phyloP scores from a whole-genome alignment of 2,888 invertebrate species.

The Scaptomyza tumidula region DNA sequence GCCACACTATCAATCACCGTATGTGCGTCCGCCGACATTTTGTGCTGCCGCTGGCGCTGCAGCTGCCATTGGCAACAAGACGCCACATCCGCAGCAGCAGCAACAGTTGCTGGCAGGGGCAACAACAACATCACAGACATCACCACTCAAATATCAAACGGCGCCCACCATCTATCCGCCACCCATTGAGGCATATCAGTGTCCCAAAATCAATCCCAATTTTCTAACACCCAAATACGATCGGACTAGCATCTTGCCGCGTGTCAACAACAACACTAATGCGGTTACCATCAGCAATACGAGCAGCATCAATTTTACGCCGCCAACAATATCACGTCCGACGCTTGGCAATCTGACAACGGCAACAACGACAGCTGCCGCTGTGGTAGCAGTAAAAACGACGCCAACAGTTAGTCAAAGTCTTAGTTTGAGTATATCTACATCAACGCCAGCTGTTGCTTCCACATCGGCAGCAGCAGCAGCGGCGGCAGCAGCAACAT shows the following conservation, averaged over 20 bases:
- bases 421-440: conserved; percentile 46
- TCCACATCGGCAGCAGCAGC: conserved; percentile 63
- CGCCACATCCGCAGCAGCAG: conserved; percentile 56
- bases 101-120: conserved; percentile 55
- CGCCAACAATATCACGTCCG: conserved; percentile 17
- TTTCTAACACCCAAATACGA: conserved; percentile 84
- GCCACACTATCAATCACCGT: conserved; percentile 78
- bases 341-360: conserved; percentile 22
- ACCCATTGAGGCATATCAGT: conserved; percentile 84
- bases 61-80: conserved; percentile 55
- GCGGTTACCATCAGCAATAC: conserved; percentile 10
- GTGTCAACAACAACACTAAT: conserved; percentile 59
- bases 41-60: conserved; percentile 41
- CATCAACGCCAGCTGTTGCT: conserved; percentile 48
- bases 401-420: conserved; percentile 26
- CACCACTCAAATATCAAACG: conserved; percentile 82
- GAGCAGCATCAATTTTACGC: conserved; percentile 17
- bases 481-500: conserved; percentile 49
- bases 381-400: conserved; percentile 4
- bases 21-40: conserved; percentile 78
- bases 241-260: conserved; percentile 74
- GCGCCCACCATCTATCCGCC: conserved; percentile 83
- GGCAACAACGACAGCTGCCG: conserved; percentile 2
- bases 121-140: conserved; percentile 52
- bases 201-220: conserved; percentile 84